Percentiles rank a stretch among this genome's conserved stretches.
phyloP scores from a whole-genome alignment of 2,113 vertebrate genomes.

The Smithornis capensis region DNA sequence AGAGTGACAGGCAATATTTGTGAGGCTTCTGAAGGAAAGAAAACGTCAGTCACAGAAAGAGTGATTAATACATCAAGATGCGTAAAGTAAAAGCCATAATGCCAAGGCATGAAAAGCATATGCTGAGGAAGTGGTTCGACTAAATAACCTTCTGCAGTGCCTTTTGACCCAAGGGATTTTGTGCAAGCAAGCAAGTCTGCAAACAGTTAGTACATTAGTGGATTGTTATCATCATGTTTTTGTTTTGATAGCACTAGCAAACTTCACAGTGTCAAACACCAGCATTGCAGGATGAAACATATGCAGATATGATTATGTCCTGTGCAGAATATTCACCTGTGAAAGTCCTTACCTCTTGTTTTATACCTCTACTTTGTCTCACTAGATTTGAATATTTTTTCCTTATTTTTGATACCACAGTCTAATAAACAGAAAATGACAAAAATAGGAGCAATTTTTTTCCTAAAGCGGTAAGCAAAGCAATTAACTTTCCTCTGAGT shows the following conservation, averaged over 20 bases:
- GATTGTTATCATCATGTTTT: not conserved
- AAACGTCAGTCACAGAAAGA: not conserved
- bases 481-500: not conserved
- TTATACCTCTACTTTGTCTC: not conserved
- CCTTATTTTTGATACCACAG: not conserved
- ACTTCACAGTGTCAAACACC: fast-evolving
- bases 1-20: not conserved
- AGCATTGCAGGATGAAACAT: not conserved
- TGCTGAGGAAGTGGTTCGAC: not conserved
- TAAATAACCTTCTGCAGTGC: not conserved
- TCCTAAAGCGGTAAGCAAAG: not conserved
- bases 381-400: not conserved
- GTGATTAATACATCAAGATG: not conserved
- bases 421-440: not conserved
- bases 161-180: not conserved
- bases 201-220: not conserved
- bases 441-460: not conserved
- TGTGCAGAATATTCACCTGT: not conserved
- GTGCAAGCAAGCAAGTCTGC: not conserved
- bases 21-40: not conserved
- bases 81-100: not conserved
- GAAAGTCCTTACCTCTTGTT: not conserved
- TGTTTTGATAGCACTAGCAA: not conserved
- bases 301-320: not conserved
- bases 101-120: not conserved